Conservation (phyloP, 2,888 invertebrate species). For the Drosophila paucipuncta region DNA sequence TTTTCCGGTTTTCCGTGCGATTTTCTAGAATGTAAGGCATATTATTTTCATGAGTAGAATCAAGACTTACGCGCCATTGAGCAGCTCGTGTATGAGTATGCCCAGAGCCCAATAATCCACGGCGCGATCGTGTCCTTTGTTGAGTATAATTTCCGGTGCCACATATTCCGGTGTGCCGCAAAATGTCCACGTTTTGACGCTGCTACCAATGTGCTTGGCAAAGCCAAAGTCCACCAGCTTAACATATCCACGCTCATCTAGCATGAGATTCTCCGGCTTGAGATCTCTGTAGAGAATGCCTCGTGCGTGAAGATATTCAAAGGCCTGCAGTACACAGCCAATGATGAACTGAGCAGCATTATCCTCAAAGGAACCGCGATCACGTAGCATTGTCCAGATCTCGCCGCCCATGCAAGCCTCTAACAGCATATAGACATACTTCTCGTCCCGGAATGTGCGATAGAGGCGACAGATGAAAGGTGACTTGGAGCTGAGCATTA, state of each 20-base stretch:
- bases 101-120: conserved; percentile 98
- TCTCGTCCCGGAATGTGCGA: conserved; percentile 95
- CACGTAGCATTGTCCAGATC: conserved; percentile 96
- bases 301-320: conserved; percentile 94
- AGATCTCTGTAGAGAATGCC: conserved; percentile 95
- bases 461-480: conserved; percentile 89
- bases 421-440: conserved; percentile 97
- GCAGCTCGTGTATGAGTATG: conserved; percentile 93
- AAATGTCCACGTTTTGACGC: conserved; percentile 96
- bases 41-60: background rate
- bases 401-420: conserved; percentile 98
- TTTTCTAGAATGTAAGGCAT: background rate
- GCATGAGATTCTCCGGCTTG: conserved; percentile 97
- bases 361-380: conserved; percentile 93
- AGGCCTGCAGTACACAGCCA: conserved; percentile 96
- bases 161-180: conserved; percentile 98
- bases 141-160: conserved; percentile 95
- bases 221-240: conserved; percentile 98
- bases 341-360: conserved; percentile 94
- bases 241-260: conserved; percentile 93
- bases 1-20: too few relatives aligned
- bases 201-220: conserved; percentile 92
- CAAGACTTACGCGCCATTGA: conserved; percentile 91
- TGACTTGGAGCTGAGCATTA: conserved; percentile 89
- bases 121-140: conserved; percentile 91